Conservation (phyloP, 2,888 invertebrate genomes). For the Cheilosia urbana region DNA sequence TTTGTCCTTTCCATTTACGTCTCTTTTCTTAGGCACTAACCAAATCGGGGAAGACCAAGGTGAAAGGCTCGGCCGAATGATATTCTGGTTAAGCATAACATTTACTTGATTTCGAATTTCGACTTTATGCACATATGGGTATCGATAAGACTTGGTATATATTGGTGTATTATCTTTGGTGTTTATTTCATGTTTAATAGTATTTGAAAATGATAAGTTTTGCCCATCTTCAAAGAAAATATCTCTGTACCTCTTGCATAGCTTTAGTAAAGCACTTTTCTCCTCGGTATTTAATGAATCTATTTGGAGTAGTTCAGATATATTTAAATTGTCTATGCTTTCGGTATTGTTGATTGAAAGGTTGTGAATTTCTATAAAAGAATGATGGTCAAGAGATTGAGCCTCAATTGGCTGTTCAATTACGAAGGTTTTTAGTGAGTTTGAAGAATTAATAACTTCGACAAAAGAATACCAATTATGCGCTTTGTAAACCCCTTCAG, state of each 20-base stretch:
- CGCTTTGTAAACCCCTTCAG: too few relatives aligned
- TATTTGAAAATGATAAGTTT: conserved; percentile 39
- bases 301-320: neutral
- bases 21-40: neutral
- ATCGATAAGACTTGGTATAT: conserved; percentile 45
- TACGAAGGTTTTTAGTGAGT: conserved; percentile 26
- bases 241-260: conserved; percentile 58
- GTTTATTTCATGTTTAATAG: conserved; percentile 79
- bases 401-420: conserved; percentile 52
- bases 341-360: conserved; percentile 5
- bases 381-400: conserved; percentile 5
- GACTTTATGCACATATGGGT: neutral
- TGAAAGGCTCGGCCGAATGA: neutral
- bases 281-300: conserved; percentile 17
- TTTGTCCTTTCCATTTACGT: conserved; percentile 1
- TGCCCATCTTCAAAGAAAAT: conserved; percentile 47
- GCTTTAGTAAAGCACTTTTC: conserved; percentile 13
- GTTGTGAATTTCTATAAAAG: conserved; percentile 28
- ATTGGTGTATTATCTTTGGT: conserved; percentile 77
- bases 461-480: too few relatives aligned
- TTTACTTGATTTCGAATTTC: neutral
- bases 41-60: conserved; percentile 3
- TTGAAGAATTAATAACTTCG: too few relatives aligned
- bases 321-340: neutral
- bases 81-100: neutral